A percentile compares a stretch with the other conserved stretches of the same genome.
Conservation (phyloP, 1,140 invertebrate genomes). For the Oryzaephilus surinamensis region DNA sequence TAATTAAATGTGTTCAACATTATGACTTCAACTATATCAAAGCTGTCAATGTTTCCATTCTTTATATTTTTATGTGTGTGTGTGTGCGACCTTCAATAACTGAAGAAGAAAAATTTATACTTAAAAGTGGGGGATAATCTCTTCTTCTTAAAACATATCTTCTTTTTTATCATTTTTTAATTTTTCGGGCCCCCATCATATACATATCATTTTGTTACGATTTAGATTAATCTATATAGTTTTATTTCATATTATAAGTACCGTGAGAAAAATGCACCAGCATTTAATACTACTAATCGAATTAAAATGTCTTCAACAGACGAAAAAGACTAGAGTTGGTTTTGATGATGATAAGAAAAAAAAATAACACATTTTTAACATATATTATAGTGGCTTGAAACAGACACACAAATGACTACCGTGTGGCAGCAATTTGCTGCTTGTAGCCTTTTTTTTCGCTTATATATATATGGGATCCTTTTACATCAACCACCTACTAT, state of each 20-base stretch:
- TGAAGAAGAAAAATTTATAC: slow-evolving; percentile 1
- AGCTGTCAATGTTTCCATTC: slow-evolving; percentile 12
- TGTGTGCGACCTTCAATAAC: slow-evolving; percentile 8
- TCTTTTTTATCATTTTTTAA: too few relatives aligned
- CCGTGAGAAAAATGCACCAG: slow-evolving; percentile 8
- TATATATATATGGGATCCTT: too few relatives aligned
- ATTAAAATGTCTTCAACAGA: slow-evolving; percentile 22
- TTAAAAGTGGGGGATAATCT: too few relatives aligned
- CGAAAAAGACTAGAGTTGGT: too few relatives aligned
- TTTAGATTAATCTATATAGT: too few relatives aligned
- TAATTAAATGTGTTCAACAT: slow-evolving; percentile 20
- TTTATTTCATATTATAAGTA: too few relatives aligned
- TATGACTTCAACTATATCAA: slow-evolving; percentile 11
- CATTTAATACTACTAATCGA: slow-evolving; percentile 8
- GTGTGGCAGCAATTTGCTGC: slow-evolving; percentile 11
- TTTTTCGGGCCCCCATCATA: too few relatives aligned
- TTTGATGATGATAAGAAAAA: too few relatives aligned
- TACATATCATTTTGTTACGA: too few relatives aligned
- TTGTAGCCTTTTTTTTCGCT: background rate
- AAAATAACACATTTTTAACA: too few relatives aligned
- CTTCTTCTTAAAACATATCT: too few relatives aligned
- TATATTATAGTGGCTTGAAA: slow-evolving; percentile 5
- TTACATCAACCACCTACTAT: slow-evolving; percentile 11
- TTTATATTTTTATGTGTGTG: too few relatives aligned
- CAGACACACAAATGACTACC: slow-evolving; percentile 17